These are phyloP conservation scores for Dasyprocta punctata DNA, from an alignment of 2,113 vertebrate genomes.

Conservation along the genomic window DNA sequence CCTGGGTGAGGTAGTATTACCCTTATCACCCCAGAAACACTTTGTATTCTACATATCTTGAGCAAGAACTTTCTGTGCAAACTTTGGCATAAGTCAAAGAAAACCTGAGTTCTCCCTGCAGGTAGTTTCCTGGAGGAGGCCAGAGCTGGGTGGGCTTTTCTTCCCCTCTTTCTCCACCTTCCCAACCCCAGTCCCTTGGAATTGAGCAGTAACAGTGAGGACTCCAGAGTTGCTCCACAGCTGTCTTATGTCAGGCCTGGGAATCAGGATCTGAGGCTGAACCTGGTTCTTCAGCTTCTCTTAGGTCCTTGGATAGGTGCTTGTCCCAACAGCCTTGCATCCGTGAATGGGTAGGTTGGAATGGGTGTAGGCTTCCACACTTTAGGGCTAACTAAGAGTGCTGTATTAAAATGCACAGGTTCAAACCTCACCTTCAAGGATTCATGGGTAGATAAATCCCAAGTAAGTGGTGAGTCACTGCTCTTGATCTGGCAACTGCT, in stretches of 20 bases:
- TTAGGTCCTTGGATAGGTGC: background rate
- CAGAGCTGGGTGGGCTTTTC: background rate
- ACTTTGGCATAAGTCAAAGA: background rate
- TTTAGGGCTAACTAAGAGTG: background rate
- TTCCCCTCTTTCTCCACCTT: rapidly evolving
- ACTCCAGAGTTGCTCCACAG: background rate
- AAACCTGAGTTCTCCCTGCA: background rate
- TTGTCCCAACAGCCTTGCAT: background rate
- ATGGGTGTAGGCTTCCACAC: background rate
- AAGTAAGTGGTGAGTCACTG: background rate
- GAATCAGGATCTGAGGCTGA: background rate
- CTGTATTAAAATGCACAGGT: background rate
- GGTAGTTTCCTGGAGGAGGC: background rate
- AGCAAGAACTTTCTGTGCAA: slow-evolving; percentile 20
- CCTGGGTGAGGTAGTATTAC: background rate
- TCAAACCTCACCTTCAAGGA: background rate
- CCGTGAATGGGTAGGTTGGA: background rate
- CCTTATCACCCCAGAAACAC: background rate
- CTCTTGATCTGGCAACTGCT: background rate
- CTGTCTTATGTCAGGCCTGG: background rate
- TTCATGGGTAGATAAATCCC: slow-evolving; percentile 3
- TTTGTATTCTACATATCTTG: background rate
- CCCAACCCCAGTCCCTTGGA: background rate
- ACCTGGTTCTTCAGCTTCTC: background rate
- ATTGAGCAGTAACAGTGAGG: background rate